These are phyloP conservation scores for Synodontis membranacea DNA, from an alignment of 2,113 vertebrate genomes.

Conservation along the genomic window DNA sequence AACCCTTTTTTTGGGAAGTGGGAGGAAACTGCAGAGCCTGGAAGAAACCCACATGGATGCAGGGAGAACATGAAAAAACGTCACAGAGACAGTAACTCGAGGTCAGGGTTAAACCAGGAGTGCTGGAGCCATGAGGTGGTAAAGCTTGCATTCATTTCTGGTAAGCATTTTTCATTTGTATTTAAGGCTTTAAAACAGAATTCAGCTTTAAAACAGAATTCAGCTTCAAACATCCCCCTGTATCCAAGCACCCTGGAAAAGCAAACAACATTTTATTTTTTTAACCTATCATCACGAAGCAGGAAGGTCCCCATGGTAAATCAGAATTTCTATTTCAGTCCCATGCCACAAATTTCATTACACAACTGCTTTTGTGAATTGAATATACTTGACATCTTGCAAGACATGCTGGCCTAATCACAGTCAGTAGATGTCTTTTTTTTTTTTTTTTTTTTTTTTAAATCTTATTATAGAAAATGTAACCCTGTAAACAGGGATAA, in stretches of 20 bases:
- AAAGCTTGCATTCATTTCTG: not conserved
- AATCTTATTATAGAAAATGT: not conserved
- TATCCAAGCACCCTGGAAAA: not conserved
- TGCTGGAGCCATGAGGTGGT: not conserved
- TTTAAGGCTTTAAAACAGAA: not conserved
- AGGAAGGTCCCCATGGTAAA: not conserved
- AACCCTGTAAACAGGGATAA: not conserved
- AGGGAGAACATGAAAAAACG: not conserved
- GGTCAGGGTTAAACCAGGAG: not conserved
- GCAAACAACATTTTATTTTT: not conserved
- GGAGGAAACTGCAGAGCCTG: not conserved
- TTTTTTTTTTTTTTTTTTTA: not conserved
- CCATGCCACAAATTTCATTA: not conserved
- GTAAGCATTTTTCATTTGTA: not conserved
- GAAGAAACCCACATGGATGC: not conserved
- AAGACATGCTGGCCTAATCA: not conserved
- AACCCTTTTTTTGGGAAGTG: not conserved
- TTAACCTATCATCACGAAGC: not conserved
- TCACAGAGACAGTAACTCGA: not conserved
- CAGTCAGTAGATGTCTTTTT: not conserved
- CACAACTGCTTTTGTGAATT: not conserved
- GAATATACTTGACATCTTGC: not conserved
- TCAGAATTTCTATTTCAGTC: not conserved
- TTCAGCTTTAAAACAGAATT: not conserved
- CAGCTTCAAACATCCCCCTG: not conserved